These are phyloP conservation scores for Oceanodroma tethys DNA, from an alignment of 2,113 vertebrate species.

Conservation along the genomic window DNA sequence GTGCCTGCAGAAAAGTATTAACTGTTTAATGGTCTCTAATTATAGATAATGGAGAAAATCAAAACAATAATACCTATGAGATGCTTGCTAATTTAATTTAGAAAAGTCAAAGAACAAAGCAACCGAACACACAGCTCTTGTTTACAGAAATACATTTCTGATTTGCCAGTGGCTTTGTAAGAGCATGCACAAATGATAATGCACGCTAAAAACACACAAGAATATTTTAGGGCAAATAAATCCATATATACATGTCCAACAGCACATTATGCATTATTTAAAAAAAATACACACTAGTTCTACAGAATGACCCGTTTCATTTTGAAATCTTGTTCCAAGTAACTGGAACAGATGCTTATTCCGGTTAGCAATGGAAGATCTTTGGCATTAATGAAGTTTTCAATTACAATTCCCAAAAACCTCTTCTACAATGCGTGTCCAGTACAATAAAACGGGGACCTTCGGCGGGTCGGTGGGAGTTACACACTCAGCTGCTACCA, in stretches of 20 bases:
- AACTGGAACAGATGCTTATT: background rate
- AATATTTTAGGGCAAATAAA: background rate
- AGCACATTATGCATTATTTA: background rate
- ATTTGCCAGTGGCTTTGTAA: background rate
- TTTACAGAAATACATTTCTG: fast-evolving
- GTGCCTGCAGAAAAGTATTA: background rate
- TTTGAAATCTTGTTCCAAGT: background rate
- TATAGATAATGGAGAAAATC: background rate
- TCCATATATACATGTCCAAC: background rate
- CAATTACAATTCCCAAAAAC: background rate
- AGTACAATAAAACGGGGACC: background rate
- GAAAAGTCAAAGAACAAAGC: background rate
- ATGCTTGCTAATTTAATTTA: background rate
- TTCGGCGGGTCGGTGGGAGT: background rate
- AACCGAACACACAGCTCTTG: background rate
- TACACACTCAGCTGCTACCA: background rate
- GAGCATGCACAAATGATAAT: background rate
- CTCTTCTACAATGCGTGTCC: fast-evolving
- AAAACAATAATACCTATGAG: background rate
- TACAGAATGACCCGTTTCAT: background rate
- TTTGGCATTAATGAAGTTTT: background rate
- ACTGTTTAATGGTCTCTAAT: background rate
- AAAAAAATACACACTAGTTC: background rate
- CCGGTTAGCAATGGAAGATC: background rate
- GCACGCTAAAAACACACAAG: background rate